These are phyloP conservation scores for Plebejus melissa DNA, from an alignment of 2,888 invertebrate genomes.

Conservation along the genomic window DNA sequence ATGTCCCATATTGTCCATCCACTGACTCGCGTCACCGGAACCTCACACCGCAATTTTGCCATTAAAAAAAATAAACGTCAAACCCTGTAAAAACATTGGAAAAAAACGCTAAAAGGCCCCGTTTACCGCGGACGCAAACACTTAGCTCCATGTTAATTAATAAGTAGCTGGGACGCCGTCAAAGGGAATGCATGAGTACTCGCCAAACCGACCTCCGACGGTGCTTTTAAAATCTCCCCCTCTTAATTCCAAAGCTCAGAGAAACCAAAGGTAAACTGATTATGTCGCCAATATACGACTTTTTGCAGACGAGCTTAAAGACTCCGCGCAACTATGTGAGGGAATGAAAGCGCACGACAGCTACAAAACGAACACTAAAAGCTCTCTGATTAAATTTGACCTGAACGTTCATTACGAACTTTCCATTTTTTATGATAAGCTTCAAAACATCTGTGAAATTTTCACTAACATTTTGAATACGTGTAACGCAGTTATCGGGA, in stretches of 20 bases:
- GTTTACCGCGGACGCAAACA: slow-evolving; percentile 78
- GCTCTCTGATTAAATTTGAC: slow-evolving; percentile 24
- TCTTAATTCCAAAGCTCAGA: slow-evolving; percentile 65
- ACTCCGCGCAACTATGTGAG: slow-evolving; percentile 33
- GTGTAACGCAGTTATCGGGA: neutral
- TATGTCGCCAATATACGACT: slow-evolving; percentile 68
- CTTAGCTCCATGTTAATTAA: slow-evolving; percentile 76
- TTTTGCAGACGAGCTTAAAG: slow-evolving; percentile 43
- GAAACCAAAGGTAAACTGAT: slow-evolving; percentile 74
- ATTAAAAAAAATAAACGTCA: slow-evolving; percentile 43
- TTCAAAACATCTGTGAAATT: slow-evolving; percentile 4
- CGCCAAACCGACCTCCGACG: slow-evolving; percentile 64
- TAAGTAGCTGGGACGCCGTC: slow-evolving; percentile 75
- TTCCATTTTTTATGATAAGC: slow-evolving; percentile 20
- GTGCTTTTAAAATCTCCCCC: slow-evolving; percentile 74
- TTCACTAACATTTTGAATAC: slow-evolving; percentile 12
- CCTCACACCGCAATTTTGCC: slow-evolving; percentile 30
- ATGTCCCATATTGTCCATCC: slow-evolving; percentile 57
- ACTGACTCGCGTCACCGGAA: slow-evolving; percentile 49
- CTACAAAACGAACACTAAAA: slow-evolving; percentile 30
- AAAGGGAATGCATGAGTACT: slow-evolving; percentile 80
- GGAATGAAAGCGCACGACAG: slow-evolving; percentile 23
- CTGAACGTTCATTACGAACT: slow-evolving; percentile 17
- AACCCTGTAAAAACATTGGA: slow-evolving; percentile 67
- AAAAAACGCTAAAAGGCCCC: slow-evolving; percentile 73